Evolutionary conservation across 2,113 vertebrate species (phyloP), one percentile per base, ranked within the genome.

Genomic region (Sylvilagus bachmani): DNA sequence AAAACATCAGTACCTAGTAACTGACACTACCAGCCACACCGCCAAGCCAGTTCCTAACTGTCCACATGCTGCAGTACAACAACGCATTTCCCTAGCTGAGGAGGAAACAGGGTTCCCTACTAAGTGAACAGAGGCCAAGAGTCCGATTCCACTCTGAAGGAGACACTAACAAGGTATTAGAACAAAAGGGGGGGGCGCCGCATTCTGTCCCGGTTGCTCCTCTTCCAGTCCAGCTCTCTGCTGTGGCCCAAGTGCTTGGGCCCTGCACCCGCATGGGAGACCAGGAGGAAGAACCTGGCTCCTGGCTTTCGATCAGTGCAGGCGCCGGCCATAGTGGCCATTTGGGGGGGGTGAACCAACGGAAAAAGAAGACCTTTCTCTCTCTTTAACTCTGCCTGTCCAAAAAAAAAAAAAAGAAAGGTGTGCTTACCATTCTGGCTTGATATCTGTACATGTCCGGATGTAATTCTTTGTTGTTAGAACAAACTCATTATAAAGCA

Each of bases 381-480:
- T 44, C 44, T 6, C 6, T 44, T 7, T 44, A 6, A 7, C 44
- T 44, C 44, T 44, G 44, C 44, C 44, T 44, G 44, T 44, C 44
- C 6, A 8, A 44, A 44, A 44, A 44, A 44, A 44, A 44, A 44
- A 44, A 44, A 44, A 44, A 73, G 17, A 94, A 89, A 86, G n/a
- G 36, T 5, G 24, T 78, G 27, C 99, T 98, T 98, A 99, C 99
- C 99, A 99, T 97, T 99, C 99, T 13, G 99, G 99, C 94, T 99
- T 99, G 97, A 99, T 99, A 97, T 99, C 99, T 89, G 99, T 99
- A 98, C 99, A 99, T 0, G 99, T 99, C 97, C 99, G 99, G 98
- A 99, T 99, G 97, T 99, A 99, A 95, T 99, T 99, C 98, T 99
- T 99, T 38, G 99, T 99, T 94, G 99, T 99, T 97, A 99, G 99